A percentile compares a stretch with the other conserved stretches of the same genome.
phyloP scores from a whole-genome alignment of 2,797 vertebrate species.

The Neomorphus geoffroyi region DNA sequence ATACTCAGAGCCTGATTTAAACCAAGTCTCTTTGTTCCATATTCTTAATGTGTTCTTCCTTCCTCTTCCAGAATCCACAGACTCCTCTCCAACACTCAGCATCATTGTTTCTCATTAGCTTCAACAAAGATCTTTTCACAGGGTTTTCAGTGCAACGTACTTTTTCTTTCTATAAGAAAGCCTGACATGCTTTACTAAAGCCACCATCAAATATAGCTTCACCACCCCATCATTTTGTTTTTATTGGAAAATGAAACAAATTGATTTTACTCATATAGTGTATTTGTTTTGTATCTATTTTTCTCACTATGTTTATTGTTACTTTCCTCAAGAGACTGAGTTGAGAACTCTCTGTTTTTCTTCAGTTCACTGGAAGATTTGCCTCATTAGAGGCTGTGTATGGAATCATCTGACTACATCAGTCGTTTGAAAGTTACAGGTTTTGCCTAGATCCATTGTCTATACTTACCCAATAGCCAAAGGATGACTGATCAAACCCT shows the following conservation, averaged over 20 bases:
- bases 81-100: neutral
- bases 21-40: neutral
- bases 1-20: neutral
- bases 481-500: neutral
- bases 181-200: neutral
- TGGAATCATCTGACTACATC: neutral
- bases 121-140: neutral
- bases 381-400: neutral
- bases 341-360: neutral
- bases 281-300: constrained; percentile 7
- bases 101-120: neutral
- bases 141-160: neutral
- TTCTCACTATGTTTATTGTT: neutral
- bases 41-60: neutral
- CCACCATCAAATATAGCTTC: neutral
- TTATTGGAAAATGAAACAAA: neutral
- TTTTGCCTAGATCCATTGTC: neutral
- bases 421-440: neutral
- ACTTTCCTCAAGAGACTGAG: neutral
- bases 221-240: neutral
- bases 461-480: neutral
- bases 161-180: neutral
- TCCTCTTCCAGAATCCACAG: neutral
- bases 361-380: neutral
- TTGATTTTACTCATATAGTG: neutral